A percentile compares a stretch with the other conserved stretches of the same genome.
Conservation (phyloP, 2,113 vertebrate species). For the Romanogobio albipinnatus region DNA sequence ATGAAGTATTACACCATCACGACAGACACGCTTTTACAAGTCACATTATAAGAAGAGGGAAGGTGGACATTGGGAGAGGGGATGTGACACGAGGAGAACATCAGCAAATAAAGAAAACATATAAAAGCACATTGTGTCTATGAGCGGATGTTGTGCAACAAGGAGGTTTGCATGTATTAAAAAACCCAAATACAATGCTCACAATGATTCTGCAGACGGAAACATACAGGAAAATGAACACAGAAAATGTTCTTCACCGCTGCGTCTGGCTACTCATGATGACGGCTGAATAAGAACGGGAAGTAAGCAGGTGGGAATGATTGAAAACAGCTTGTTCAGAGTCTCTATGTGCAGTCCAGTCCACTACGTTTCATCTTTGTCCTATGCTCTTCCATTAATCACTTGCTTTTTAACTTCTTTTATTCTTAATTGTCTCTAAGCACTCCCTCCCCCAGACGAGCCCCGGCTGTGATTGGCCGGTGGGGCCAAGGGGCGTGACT, state of each 20-base stretch:
- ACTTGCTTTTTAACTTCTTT: slow-evolving; percentile 24
- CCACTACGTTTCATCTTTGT: not conserved
- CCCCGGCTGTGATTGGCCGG: slow-evolving; percentile 51
- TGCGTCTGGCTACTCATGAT: not conserved
- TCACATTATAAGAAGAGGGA: not conserved
- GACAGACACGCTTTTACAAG: not conserved
- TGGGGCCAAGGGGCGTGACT: slow-evolving; percentile 29
- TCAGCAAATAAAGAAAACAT: not conserved
- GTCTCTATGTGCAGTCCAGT: slow-evolving; percentile 37
- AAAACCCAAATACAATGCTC: not conserved
- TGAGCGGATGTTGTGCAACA: not conserved
- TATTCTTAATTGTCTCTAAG: slow-evolving; percentile 17
- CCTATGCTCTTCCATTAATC: not conserved
- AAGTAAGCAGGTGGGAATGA: slow-evolving; percentile 52
- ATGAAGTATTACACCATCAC: slow-evolving; percentile 5
- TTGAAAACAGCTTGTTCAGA: slow-evolving; percentile 68
- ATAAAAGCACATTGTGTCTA: not conserved
- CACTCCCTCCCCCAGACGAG: not conserved
- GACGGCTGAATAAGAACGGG: not conserved
- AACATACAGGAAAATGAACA: not conserved
- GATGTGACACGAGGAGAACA: not conserved
- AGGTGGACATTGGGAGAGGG: slow-evolving; percentile 3
- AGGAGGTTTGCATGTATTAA: not conserved
- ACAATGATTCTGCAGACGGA: not conserved
- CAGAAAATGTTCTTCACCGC: not conserved